Percentiles rank a stretch among this genome's conserved stretches.
Conservation (phyloP, 2,113 vertebrate species). For the Thamnaconus septentrionalis region DNA sequence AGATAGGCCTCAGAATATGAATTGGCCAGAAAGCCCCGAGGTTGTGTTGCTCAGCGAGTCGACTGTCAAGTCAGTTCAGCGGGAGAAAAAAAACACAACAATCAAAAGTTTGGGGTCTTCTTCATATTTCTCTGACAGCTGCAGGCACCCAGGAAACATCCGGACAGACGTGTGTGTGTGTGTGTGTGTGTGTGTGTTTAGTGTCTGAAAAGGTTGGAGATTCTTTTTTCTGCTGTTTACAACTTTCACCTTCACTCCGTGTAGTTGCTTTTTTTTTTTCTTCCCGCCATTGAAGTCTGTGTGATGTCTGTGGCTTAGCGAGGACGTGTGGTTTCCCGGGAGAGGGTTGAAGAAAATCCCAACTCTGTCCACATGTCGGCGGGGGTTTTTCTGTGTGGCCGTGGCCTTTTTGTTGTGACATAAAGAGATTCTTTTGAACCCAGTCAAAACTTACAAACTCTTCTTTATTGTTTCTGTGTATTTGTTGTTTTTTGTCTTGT, state of each 20-base stretch:
- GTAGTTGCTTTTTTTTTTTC: neutral
- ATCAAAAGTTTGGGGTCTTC: conserved; percentile 15
- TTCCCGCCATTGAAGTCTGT: neutral
- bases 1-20: too few relatives aligned
- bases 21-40: too few relatives aligned
- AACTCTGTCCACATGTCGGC: too few relatives aligned
- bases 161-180: conserved; percentile 12
- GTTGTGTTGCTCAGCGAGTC: too few relatives aligned
- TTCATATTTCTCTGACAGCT: conserved; percentile 9
- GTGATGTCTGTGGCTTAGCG: neutral
- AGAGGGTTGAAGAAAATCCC: too few relatives aligned
- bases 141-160: conserved; percentile 16
- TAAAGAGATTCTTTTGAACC: too few relatives aligned
- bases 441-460: too few relatives aligned
- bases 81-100: conserved; percentile 32
- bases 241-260: neutral
- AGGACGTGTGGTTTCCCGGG: too few relatives aligned
- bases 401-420: too few relatives aligned
- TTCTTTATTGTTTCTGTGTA: too few relatives aligned
- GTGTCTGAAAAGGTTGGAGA: conserved; percentile 2
- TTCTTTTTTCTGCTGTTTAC: neutral
- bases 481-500: too few relatives aligned
- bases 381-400: too few relatives aligned
- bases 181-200: conserved; percentile 1
- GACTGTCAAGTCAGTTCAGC: conserved; percentile 17